A percentile compares a stretch with the other conserved stretches of the same genome.
Conservation (phyloP, 2,113 vertebrate species). For the Nyctibius bracteatus region DNA sequence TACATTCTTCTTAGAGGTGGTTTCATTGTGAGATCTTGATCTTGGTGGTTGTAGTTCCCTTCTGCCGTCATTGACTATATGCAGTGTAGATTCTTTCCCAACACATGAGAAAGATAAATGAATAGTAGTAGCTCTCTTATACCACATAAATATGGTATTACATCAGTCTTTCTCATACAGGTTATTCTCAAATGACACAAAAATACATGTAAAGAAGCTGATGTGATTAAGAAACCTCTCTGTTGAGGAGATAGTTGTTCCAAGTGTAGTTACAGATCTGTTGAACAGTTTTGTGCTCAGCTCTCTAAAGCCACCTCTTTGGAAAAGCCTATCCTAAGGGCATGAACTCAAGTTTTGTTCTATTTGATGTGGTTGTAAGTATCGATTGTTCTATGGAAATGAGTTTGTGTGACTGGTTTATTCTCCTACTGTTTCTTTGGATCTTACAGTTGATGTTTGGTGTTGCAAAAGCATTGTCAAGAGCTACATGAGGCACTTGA, state of each 20-base stretch:
- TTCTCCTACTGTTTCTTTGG: not conserved
- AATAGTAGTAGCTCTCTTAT: not conserved
- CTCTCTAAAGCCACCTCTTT: not conserved
- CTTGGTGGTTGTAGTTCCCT: not conserved
- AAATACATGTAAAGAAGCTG: not conserved
- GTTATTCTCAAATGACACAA: not conserved
- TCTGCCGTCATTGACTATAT: accelerated
- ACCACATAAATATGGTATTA: accelerated
- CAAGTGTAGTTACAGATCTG: not conserved
- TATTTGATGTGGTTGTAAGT: slow-evolving; percentile 15
- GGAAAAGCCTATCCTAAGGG: not conserved
- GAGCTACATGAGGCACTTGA: not conserved
- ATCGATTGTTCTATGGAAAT: not conserved
- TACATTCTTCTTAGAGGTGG: not conserved
- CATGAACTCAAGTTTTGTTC: not conserved
- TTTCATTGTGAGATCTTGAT: not conserved
- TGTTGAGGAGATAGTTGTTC: not conserved
- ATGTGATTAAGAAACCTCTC: not conserved
- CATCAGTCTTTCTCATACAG: not conserved
- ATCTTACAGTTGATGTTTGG: not conserved
- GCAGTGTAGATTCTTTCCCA: not conserved
- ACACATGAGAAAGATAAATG: accelerated
- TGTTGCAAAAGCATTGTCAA: not conserved
- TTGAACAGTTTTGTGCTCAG: not conserved
- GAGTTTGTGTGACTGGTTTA: not conserved